phyloP scores from a whole-genome alignment of 2,113 vertebrate species.

The Epinephelus cyanopodus region DNA sequence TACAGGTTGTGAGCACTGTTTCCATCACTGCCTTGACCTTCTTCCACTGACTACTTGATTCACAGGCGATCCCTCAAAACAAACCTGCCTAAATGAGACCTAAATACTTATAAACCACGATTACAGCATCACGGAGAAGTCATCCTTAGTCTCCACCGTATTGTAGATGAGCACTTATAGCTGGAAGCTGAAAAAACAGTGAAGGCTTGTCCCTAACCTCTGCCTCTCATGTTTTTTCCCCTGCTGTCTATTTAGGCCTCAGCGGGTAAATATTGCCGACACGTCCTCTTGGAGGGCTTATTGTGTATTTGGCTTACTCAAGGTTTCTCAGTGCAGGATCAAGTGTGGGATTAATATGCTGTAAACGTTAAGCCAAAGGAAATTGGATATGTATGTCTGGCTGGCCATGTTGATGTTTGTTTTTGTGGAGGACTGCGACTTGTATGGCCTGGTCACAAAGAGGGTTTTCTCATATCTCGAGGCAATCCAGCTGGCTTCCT shows the following conservation, averaged over 20 bases:
- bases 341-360: constrained; percentile 78
- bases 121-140: constrained; percentile 44
- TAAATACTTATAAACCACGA: constrained; percentile 50
- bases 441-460: constrained; percentile 65
- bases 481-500: constrained; percentile 74
- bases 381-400: constrained; percentile 77
- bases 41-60: not conserved
- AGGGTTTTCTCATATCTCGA: constrained; percentile 68
- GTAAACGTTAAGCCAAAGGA: constrained; percentile 72
- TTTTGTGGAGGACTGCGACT: constrained; percentile 69
- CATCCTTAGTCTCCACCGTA: constrained; percentile 25
- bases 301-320: constrained; percentile 67
- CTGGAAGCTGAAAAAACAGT: constrained; percentile 39
- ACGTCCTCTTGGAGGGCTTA: constrained; percentile 64
- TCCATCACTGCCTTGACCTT: not conserved
- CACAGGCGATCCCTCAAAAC: constrained; percentile 16
- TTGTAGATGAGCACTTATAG: constrained; percentile 26
- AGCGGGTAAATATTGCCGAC: constrained; percentile 59
- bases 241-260: constrained; percentile 60
- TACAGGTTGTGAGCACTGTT: not conserved
- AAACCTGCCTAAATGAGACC: constrained; percentile 34
- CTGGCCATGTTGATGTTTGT: constrained; percentile 71
- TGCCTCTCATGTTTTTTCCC: constrained; percentile 29
- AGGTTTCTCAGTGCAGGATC: constrained; percentile 62
- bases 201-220: constrained; percentile 29